phyloP scores from a whole-genome alignment of 2,797 vertebrate genomes.

The Botia kubotai region DNA sequence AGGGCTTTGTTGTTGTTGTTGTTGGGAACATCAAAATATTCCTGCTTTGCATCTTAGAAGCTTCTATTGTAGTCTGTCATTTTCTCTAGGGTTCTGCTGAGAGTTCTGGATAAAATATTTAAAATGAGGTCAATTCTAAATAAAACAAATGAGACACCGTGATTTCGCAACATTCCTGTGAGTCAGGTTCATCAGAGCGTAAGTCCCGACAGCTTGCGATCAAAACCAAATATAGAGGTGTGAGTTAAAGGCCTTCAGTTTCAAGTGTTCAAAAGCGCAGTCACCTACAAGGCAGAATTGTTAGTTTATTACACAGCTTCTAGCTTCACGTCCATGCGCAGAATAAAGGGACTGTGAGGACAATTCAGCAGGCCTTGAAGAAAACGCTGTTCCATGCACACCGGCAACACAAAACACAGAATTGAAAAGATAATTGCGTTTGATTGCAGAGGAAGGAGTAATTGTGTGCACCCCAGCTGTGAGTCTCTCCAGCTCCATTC shows the following conservation, averaged over 20 bases:
- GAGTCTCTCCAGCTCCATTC: conserved; percentile 34
- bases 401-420: conserved; percentile 26
- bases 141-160: conserved; percentile 24
- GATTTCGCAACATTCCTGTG: conserved; percentile 37
- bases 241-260: conserved; percentile 33
- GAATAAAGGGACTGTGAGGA: background rate
- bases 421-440: conserved; percentile 53
- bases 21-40: background rate
- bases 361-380: conserved; percentile 8
- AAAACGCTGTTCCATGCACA: background rate
- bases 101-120: background rate
- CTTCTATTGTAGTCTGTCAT: conserved; percentile 8
- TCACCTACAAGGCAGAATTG: background rate
- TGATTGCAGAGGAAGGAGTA: conserved; percentile 57
- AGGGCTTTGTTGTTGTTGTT: background rate
- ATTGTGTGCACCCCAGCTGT: conserved; percentile 58
- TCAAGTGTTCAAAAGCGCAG: conserved; percentile 13
- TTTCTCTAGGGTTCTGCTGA: background rate
- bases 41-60: background rate
- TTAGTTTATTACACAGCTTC: background rate
- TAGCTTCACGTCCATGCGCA: background rate
- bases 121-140: conserved; percentile 1
- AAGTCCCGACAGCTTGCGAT: conserved; percentile 23
- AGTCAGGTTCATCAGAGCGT: conserved; percentile 31
- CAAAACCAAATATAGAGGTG: conserved; percentile 37